Evolutionary conservation across 2,888 invertebrate species (phyloP), one percentile per base, ranked within the genome.

Genomic region (Xylota segnis): DNA sequence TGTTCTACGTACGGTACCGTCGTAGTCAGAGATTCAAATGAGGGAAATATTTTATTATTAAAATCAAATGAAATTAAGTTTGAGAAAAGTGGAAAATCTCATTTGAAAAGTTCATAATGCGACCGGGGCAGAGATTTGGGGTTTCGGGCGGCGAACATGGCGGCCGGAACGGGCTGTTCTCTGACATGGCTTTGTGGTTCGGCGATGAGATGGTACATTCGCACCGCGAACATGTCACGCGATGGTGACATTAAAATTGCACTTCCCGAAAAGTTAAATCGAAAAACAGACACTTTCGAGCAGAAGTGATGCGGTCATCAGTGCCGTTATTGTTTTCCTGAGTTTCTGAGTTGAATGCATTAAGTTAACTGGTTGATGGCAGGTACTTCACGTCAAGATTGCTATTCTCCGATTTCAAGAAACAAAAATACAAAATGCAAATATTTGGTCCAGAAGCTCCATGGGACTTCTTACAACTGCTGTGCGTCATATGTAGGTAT

Each of bases 51-150:
- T 86, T 86, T 82, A 86, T 82, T 86, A 86, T 86, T 86, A 86
- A 86, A 86, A 86, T 86, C 86, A 81, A 82, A 86, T 86, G 76
- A 86, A 86, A 86, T 82, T 86, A 66, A 82, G 86, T 82, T 86
- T 81, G 75, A 71, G 76, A 76, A 81, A 82, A 86, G 76, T 77
- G 82, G 86, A 82, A 86, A 86, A 82, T 82, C 86, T 86, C 86
- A 86, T 86, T 86, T 86, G 86, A 77, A 86, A 86, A 86, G 82
- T 86, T 86, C 76, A 82, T 77, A 82, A 76, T 82, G 68, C 68
- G 82, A 86, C 37, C 2, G 68, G 72, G 68, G 72, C 72, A 77
- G 61, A 50, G 70, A 66, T 76, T 79, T 72, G 5, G 12, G 27
- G 56, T 4, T 61, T 40, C 40, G 27, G 52, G 16, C n/a, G 54